A percentile compares a stretch with the other conserved stretches of the same genome.
These are phyloP conservation scores for Chesias legatella DNA, from an alignment of 2,888 invertebrate species.

Conservation along the genomic window DNA sequence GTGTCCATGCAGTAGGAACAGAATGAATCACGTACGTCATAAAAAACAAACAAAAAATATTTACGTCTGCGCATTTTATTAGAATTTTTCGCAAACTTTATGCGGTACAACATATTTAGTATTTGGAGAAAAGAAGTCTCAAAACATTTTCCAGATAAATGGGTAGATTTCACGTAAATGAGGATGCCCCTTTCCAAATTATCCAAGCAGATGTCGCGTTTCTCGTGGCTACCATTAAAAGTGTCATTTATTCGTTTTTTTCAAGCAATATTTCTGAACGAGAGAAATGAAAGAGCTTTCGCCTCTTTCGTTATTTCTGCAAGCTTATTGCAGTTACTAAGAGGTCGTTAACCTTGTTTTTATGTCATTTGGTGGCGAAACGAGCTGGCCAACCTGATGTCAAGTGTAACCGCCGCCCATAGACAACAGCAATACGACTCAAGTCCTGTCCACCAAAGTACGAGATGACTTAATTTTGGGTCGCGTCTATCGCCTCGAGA, in stretches of 20 bases:
- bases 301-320: constrained; percentile 17
- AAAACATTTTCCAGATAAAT: constrained; percentile 26
- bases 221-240: constrained; percentile 39
- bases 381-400: too few relatives aligned
- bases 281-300: constrained; percentile 25
- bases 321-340: constrained; percentile 14
- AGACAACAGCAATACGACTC: too few relatives aligned
- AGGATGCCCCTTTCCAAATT: constrained; percentile 39
- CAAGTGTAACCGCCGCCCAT: too few relatives aligned
- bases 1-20: too few relatives aligned
- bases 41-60: too few relatives aligned
- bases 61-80: too few relatives aligned
- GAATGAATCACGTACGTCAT: too few relatives aligned
- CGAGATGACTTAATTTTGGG: too few relatives aligned
- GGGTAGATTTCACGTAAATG: constrained; percentile 34
- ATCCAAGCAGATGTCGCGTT: constrained; percentile 40
- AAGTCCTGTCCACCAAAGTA: too few relatives aligned
- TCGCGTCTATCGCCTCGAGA: too few relatives aligned
- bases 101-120: not conserved
- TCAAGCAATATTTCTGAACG: constrained; percentile 32
- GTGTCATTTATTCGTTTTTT: constrained; percentile 41
- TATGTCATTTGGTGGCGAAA: not conserved
- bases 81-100: too few relatives aligned
- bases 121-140: constrained; percentile 14
- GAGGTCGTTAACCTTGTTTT: constrained; percentile 1